Percentiles rank a stretch among this genome's conserved stretches.
Conservation (phyloP, 2,797 vertebrate species). For the Protonibea diacanthus region DNA sequence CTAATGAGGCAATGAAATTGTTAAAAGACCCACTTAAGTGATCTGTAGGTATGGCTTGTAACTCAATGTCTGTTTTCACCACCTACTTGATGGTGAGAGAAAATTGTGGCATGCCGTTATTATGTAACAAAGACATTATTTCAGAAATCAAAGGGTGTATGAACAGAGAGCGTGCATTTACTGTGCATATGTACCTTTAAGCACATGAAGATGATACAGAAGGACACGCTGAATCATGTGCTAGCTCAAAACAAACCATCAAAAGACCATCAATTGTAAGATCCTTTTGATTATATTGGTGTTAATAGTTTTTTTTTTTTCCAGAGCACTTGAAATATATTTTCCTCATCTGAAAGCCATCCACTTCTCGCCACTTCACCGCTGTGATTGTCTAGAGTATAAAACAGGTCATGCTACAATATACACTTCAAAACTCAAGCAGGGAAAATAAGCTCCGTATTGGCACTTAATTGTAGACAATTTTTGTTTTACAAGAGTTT, state of each 20-base stretch:
- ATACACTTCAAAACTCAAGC: constrained; percentile 58
- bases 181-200: not conserved
- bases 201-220: not conserved
- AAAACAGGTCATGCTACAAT: constrained; percentile 53
- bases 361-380: constrained; percentile 31
- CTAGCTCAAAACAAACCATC: constrained; percentile 1
- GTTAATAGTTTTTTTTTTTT: not conserved
- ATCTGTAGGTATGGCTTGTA: constrained; percentile 7
- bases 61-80: constrained; percentile 11
- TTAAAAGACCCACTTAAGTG: constrained; percentile 31
- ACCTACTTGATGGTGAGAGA: not conserved
- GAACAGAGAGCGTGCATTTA: not conserved
- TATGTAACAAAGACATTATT: not conserved
- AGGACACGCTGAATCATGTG: not conserved
- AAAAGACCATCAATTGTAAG: not conserved
- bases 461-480: constrained; percentile 65
- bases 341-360: constrained; percentile 29
- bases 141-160: not conserved
- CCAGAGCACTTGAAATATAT: constrained; percentile 19
- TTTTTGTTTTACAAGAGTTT: constrained; percentile 74
- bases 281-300: constrained; percentile 7
- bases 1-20: constrained; percentile 36
- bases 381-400: constrained; percentile 42
- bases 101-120: not conserved
- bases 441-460: constrained; percentile 64